These are phyloP conservation scores for Paramuricea clavata DNA, from an alignment of 92 coral and sea anemone species.

Conservation along the genomic window DNA sequence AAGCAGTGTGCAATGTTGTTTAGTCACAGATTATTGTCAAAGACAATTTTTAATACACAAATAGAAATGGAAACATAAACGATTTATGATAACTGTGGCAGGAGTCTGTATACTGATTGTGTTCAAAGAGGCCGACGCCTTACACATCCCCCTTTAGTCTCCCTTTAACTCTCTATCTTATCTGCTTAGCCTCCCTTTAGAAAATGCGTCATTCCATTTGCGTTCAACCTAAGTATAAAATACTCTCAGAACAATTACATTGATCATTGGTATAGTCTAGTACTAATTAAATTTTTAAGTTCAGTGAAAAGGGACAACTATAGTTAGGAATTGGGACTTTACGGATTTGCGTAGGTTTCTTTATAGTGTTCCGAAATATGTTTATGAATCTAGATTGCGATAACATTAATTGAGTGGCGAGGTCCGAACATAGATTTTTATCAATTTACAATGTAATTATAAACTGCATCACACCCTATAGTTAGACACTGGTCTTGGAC, in stretches of 20 bases:
- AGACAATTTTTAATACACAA: no score
- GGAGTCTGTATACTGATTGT: no score
- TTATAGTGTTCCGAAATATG: conserved; percentile 21
- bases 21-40: no score
- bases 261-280: no score
- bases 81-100: neutral
- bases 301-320: neutral
- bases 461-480: neutral
- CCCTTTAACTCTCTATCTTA: no score
- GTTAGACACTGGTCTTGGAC: neutral
- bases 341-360: neutral
- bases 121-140: neutral
- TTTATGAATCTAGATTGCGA: neutral
- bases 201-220: no score
- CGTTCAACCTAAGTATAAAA: no score
- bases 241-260: no score
- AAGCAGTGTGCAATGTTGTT: no score
- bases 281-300: no score
- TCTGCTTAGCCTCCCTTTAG: neutral
- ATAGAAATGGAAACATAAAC: neutral
- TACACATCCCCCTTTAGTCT: no score
- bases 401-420: conserved; percentile 2
- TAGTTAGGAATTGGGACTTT: neutral
- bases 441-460: conserved; percentile 8
- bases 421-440: conserved; percentile 3